These are phyloP conservation scores for Acanthosepion lycidas DNA, from an alignment of 2,888 invertebrate genomes.

Conservation along the genomic window DNA sequence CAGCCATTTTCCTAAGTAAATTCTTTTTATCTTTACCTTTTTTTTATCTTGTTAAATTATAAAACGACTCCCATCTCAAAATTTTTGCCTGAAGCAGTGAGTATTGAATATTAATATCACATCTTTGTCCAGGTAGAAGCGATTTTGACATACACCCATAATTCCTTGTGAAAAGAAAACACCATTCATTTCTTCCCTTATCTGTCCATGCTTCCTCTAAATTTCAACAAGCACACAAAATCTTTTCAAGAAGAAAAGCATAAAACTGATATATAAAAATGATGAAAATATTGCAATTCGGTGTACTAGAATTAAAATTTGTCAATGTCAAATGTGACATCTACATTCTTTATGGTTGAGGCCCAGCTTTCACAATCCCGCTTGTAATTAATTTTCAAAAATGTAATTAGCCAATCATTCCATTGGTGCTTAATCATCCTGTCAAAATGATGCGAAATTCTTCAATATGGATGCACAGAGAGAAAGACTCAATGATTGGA, in stretches of 20 bases:
- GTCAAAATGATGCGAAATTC: neutral
- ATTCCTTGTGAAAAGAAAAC: conserved; percentile 22
- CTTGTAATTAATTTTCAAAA: conserved; percentile 13
- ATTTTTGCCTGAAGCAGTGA: neutral
- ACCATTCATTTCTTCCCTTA: neutral
- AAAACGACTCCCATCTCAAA: neutral
- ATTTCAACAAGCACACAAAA: neutral
- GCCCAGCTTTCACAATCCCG: neutral
- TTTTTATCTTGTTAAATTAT: conserved; percentile 17
- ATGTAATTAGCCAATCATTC: conserved; percentile 10
- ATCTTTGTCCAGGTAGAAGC: conserved; percentile 14
- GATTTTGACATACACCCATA: conserved; percentile 8
- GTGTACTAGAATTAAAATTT: neutral
- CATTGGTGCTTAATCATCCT: conserved; percentile 12
- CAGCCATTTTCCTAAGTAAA: conserved; percentile 8
- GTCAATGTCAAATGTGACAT: conserved; percentile 14
- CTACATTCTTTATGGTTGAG: neutral
- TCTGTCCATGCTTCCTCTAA: neutral
- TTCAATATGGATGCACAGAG: neutral
- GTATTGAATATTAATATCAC: conserved; percentile 14
- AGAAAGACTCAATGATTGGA: neutral
- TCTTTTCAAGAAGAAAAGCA: neutral
- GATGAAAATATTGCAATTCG: neutral
- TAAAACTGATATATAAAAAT: neutral
- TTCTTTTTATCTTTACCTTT: neutral